A percentile compares a stretch with the other conserved stretches of the same genome.
Conservation (phyloP, 2,797 vertebrate species). For the Tolypeutes matacus region DNA sequence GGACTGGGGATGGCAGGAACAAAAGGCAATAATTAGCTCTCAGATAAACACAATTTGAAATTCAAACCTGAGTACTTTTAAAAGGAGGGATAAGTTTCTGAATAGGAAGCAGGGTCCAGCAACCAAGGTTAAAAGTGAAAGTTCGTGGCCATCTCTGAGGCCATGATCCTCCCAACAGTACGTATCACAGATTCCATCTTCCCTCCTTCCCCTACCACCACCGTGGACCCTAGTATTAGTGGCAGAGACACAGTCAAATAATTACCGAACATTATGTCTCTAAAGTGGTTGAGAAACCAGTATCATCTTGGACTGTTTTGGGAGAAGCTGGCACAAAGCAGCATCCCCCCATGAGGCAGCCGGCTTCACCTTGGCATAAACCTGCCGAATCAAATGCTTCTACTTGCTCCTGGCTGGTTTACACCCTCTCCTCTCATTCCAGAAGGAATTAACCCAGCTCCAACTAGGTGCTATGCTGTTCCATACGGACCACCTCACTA, state of each 20-base stretch:
- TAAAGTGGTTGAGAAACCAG: background rate
- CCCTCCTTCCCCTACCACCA: background rate
- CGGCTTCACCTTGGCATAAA: conserved; percentile 70
- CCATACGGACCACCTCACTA: conserved; percentile 12
- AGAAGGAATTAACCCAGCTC: conserved; percentile 71
- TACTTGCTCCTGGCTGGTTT: conserved; percentile 60
- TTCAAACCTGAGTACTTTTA: background rate
- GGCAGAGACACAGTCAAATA: background rate
- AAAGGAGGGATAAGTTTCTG: background rate
- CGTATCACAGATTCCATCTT: background rate
- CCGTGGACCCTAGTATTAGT: background rate
- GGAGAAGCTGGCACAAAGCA: conserved; percentile 37
- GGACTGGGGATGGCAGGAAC: background rate
- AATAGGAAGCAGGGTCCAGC: too few relatives aligned
- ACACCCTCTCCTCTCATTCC: conserved; percentile 54
- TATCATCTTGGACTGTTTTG: conserved; percentile 25
- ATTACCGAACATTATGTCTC: conserved; percentile 41
- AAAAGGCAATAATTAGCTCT: conserved; percentile 73
- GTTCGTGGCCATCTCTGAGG: background rate
- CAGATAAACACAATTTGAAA: conserved; percentile 47
- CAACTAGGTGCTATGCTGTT: conserved; percentile 65
- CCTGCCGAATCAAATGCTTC: conserved; percentile 38
- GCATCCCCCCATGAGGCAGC: background rate
- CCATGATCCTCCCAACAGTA: background rate
- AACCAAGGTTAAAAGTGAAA: background rate